A percentile compares a stretch with the other conserved stretches of the same genome.
Evolutionary conservation across 2,888 invertebrate species (phyloP).

Genomic region (Clusia tigrina): DNA sequence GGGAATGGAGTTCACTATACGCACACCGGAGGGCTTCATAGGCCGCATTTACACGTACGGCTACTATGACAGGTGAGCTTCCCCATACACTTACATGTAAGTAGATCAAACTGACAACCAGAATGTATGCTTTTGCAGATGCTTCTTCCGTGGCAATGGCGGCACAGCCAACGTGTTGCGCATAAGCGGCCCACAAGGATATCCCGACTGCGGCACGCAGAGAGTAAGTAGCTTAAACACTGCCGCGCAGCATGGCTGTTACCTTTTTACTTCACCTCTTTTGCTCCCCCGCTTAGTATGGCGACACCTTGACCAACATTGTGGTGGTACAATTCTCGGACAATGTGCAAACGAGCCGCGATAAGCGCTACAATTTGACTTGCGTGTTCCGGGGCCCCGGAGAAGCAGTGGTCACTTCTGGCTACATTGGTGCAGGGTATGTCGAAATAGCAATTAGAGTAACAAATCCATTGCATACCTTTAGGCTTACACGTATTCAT

Average conservation of each 20-base stretch:
- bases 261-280: constrained; percentile 25
- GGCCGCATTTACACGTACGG: constrained; percentile 92
- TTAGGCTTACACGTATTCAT: constrained; percentile 8
- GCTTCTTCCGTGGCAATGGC: constrained; percentile 91
- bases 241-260: background rate
- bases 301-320: constrained; percentile 92
- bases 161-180: constrained; percentile 83
- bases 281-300: constrained; percentile 77
- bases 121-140: constrained; percentile 63
- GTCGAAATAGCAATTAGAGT: constrained; percentile 40
- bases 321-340: constrained; percentile 94
- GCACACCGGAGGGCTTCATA: constrained; percentile 87
- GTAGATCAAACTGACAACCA: background rate
- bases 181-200: constrained; percentile 90
- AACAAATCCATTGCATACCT: constrained; percentile 20
- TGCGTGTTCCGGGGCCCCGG: constrained; percentile 91
- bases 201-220: constrained; percentile 92
- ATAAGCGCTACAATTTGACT: constrained; percentile 92
- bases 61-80: constrained; percentile 75
- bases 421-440: constrained; percentile 91
- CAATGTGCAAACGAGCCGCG: constrained; percentile 88
- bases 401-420: constrained; percentile 91
- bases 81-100: background rate
- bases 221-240: constrained; percentile 67
- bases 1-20: constrained; percentile 91